These are phyloP conservation scores for Graptemys geographica DNA, from an alignment of 2,797 vertebrate genomes.

Conservation along the genomic window DNA sequence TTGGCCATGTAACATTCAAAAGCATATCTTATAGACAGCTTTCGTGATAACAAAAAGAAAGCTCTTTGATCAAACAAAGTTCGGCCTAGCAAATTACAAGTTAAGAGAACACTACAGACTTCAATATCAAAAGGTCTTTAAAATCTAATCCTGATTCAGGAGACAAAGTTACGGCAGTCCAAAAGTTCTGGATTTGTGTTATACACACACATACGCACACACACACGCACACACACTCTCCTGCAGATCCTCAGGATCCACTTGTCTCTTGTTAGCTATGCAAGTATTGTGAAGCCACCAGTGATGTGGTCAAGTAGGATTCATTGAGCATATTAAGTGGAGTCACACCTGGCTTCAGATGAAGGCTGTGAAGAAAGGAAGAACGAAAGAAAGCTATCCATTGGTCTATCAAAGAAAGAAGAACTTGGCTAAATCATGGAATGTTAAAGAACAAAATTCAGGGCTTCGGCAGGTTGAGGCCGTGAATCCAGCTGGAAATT, in stretches of 20 bases:
- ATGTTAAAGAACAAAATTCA: neutral
- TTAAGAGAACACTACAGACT: slow-evolving; percentile 26
- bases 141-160: neutral
- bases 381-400: neutral
- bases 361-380: neutral
- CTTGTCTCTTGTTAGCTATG: neutral
- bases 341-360: neutral
- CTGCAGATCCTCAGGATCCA: neutral
- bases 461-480: neutral
- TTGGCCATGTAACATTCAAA: neutral
- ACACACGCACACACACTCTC: neutral
- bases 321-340: neutral
- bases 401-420: neutral
- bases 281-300: neutral
- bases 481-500: neutral
- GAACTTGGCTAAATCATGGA: neutral
- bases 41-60: neutral
- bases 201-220: accelerated
- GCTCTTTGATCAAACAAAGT: neutral
- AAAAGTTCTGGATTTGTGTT: neutral
- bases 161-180: slow-evolving; percentile 11
- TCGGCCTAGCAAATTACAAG: slow-evolving; percentile 29
- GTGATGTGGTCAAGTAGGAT: neutral
- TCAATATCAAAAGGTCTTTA: slow-evolving; percentile 34
- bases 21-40: neutral